These are phyloP conservation scores for Drosophila eugracilis DNA, from an alignment of 1,140 invertebrate genomes.

Conservation along the genomic window DNA sequence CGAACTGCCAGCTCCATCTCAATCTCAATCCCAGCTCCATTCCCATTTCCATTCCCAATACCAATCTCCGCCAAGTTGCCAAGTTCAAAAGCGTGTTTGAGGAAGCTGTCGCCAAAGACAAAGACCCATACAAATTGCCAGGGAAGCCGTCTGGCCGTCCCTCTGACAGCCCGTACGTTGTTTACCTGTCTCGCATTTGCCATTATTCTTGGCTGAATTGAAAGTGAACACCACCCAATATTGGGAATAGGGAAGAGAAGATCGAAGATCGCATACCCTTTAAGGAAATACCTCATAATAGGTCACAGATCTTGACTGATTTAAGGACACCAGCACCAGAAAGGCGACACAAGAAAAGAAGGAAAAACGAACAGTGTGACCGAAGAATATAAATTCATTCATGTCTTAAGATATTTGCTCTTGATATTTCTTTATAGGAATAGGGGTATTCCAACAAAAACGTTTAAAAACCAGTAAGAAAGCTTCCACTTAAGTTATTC, in stretches of 20 bases:
- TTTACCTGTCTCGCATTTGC: constrained; percentile 68
- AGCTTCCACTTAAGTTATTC: no score
- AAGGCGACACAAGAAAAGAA: no score
- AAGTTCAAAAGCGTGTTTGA: constrained; percentile 78
- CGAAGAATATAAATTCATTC: no score
- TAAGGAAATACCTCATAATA: background rate
- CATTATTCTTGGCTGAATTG: constrained; percentile 73
- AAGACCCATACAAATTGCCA: constrained; percentile 70
- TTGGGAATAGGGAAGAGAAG: background rate
- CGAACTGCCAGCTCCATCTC: constrained; percentile 8
- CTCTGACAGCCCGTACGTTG: constrained; percentile 34
- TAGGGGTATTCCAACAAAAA: no score
- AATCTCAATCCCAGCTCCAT: background rate
- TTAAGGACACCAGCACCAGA: no score
- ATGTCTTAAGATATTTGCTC: no score
- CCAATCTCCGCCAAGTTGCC: constrained; percentile 61
- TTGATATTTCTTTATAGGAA: no score
- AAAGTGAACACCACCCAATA: constrained; percentile 58
- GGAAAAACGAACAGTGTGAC: no score
- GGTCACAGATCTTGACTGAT: background rate
- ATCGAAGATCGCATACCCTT: constrained; percentile 36
- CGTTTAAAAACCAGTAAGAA: no score
- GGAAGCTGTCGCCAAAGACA: constrained; percentile 80
- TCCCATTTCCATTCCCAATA: background rate
- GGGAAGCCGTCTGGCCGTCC: constrained; percentile 61